Base-by-base conservation (phyloP, 2,797 vertebrate genomes). In the Helicolenus hilgendorfi region DNA sequence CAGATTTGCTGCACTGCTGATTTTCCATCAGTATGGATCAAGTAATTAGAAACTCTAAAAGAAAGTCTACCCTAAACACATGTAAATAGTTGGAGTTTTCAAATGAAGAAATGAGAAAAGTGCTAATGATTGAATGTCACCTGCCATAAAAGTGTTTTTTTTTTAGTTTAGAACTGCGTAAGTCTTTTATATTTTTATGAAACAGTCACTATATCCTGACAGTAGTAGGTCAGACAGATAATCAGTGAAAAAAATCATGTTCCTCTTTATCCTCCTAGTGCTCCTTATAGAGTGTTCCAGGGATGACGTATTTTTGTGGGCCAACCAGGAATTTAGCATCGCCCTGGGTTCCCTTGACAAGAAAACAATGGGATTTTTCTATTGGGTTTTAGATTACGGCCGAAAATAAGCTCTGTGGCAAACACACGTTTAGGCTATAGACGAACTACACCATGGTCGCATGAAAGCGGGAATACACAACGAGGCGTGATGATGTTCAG, bases 21-120 rank as follows among this genome's bases (percentile, higher is more conserved):
- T 92, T 93, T 92, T 93, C 93, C 89, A 91, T 89, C 81, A 75
- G 53, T 83, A 76, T 82, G 58, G 75, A 91, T 86, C 78, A 89
- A 84, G 83, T 84, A 86, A 91, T 89, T 89, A 92, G 72, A 90
- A 38, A 49, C 81, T 68, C 63, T 41, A 41, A 41, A 41, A 41
- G 14, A 41, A 45, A 45, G 38, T 78, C 56, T 70, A 29, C 67
- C 45, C 11, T 24, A 83, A 91, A 86, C 81, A 84, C 72, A 77
- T 85, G 81, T 65, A 88, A 86, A 89, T 72, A 91, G 72, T 86
- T 90, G 64, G 35, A 38, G 26, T 68, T 90, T 85, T 45, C 1
- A 55, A 67, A 83, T 83, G 11, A 81, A 81, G 63, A 77, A 76
- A 78, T 60, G 55, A 64, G 75, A 74, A 75, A 70, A 73, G 70